Evolutionary conservation across 2,797 vertebrate genomes (phyloP).

Genomic region (Syndactyla subalaris): DNA sequence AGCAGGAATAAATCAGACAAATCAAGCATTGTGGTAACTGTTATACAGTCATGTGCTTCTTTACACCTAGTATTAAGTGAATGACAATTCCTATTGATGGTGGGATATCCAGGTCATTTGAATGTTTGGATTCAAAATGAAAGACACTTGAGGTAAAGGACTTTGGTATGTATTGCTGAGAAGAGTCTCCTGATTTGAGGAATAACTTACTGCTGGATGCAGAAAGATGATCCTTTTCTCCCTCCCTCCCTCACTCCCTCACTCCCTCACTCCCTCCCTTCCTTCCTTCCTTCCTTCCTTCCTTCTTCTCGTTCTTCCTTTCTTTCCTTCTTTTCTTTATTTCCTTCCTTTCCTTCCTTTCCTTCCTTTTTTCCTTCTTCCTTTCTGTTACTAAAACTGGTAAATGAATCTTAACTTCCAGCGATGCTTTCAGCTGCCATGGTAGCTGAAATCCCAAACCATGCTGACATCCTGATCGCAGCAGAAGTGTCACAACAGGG

Average conservation of each 20-base stretch:
- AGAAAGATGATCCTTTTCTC: not conserved
- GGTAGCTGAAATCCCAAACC: conserved; percentile 20
- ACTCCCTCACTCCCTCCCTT: too few relatives aligned
- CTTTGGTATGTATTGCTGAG: not conserved
- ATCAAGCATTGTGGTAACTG: conserved; percentile 33
- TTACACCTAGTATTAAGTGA: conserved; percentile 67
- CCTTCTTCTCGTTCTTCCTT: not conserved
- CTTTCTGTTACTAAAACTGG: not conserved
- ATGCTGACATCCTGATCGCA: not conserved
- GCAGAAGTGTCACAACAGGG: not conserved
- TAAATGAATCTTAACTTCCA: not conserved
- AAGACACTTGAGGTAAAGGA: not conserved
- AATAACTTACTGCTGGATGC: not conserved
- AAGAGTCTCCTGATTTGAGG: not conserved
- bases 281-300: too few relatives aligned
- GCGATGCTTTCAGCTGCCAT: conserved; percentile 3
- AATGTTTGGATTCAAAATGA: conserved; percentile 3
- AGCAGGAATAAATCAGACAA: conserved; percentile 47
- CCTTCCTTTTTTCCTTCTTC: not conserved
- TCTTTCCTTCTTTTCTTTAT: too few relatives aligned
- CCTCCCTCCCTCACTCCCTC: too few relatives aligned
- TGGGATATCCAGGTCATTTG: not conserved
- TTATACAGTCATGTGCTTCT: conserved; percentile 59
- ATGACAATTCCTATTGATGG: conserved; percentile 59
- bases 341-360: too few relatives aligned